Evolutionary conservation across 2,797 vertebrate genomes (phyloP).

Genomic region (Phataginus tetradactyla): DNA sequence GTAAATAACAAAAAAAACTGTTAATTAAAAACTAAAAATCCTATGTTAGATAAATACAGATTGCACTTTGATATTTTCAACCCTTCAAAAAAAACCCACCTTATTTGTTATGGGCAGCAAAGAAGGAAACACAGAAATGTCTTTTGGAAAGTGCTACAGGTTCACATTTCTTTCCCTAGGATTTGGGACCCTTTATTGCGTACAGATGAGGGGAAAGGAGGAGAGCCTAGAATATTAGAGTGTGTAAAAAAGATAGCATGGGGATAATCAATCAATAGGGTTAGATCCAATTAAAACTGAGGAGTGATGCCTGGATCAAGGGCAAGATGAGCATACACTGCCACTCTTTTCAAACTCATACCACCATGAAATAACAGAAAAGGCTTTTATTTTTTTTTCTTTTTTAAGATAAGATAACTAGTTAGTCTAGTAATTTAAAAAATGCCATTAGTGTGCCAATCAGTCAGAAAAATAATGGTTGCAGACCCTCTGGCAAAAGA

Average conservation of each 20-base stretch:
- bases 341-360: not conserved
- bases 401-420: conserved; percentile 23
- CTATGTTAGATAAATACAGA: not conserved
- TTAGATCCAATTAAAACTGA: not conserved
- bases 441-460: not conserved
- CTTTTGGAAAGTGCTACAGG: not conserved
- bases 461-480: not conserved
- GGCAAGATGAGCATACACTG: not conserved
- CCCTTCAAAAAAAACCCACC: not conserved
- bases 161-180: not conserved
- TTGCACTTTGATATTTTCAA: not conserved
- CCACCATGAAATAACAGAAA: not conserved
- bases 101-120: not conserved
- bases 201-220: not conserved
- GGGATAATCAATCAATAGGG: not conserved
- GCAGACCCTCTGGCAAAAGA: not conserved
- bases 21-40: not conserved
- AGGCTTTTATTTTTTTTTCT: not conserved
- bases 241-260: not conserved
- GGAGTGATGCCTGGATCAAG: not conserved
- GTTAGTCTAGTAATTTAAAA: not conserved
- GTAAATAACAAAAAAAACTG: not conserved
- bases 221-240: not conserved
- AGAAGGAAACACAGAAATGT: not conserved
- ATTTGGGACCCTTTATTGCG: not conserved